A percentile compares a stretch with the other conserved stretches of the same genome.
phyloP scores from a whole-genome alignment of 2,113 vertebrate genomes.

The Anser cygnoides region DNA sequence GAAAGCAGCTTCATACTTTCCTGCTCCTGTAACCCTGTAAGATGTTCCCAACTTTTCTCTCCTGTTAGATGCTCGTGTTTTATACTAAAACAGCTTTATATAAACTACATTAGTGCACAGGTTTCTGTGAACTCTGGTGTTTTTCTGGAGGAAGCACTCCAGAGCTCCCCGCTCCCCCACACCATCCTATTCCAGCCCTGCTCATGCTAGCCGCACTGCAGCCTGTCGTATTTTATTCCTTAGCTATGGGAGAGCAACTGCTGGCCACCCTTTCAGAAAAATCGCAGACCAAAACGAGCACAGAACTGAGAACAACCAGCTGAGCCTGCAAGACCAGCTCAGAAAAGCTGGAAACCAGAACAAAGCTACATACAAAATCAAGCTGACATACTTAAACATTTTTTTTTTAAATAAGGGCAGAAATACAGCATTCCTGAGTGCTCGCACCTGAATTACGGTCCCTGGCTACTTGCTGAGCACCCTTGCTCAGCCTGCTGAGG shows the following conservation, averaged over 20 bases:
- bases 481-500: neutral
- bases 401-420: neutral
- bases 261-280: neutral
- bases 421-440: neutral
- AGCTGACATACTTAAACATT: too few species aligned
- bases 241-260: too few species aligned
- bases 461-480: neutral
- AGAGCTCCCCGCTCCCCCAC: neutral
- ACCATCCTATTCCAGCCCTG: neutral
- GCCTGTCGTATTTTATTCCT: neutral
- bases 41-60: too few species aligned
- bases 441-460: neutral
- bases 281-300: neutral
- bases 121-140: neutral
- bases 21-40: neutral
- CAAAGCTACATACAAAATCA: neutral
- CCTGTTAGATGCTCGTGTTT: too few species aligned
- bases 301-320: neutral
- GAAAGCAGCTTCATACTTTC: too few species aligned
- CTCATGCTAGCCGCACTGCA: neutral
- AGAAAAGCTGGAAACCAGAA: neutral
- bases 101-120: neutral
- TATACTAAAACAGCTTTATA: too few species aligned
- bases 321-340: neutral
- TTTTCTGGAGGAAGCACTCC: neutral